Conservation (phyloP, 2,888 invertebrate genomes). For the Phalangium opilio region DNA sequence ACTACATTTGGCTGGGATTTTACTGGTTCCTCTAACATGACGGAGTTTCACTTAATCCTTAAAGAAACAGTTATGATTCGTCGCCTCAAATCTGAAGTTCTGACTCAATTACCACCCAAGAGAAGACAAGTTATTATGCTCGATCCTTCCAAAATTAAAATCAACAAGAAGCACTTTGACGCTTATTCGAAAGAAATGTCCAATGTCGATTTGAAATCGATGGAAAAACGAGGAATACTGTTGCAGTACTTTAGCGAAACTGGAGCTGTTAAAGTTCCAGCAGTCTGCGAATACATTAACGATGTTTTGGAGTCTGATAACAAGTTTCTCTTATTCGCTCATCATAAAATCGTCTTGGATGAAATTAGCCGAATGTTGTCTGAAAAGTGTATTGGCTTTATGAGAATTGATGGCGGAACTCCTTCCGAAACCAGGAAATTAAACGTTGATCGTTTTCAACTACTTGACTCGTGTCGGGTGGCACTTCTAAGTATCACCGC, state of each 20-base stretch:
- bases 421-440: slow-evolving; percentile 49
- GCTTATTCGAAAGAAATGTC: slow-evolving; percentile 41
- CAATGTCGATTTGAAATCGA: slow-evolving; percentile 34
- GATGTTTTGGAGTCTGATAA: slow-evolving; percentile 48
- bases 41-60: slow-evolving; percentile 46
- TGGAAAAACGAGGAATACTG: slow-evolving; percentile 46
- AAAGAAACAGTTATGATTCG: slow-evolving; percentile 70
- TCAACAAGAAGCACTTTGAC: slow-evolving; percentile 43
- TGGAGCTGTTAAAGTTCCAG: slow-evolving; percentile 57
- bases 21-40: slow-evolving; percentile 66
- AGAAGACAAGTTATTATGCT: slow-evolving; percentile 63
- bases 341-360: slow-evolving; percentile 69
- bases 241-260: slow-evolving; percentile 68
- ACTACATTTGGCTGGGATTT: slow-evolving; percentile 50
- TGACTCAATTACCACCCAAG: slow-evolving; percentile 65
- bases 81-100: slow-evolving; percentile 71
- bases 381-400: slow-evolving; percentile 44
- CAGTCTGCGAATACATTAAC: slow-evolving; percentile 63
- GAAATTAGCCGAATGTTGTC: slow-evolving; percentile 51
- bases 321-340: slow-evolving; percentile 87
- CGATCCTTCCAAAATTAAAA: slow-evolving; percentile 49
- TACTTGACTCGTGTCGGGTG: slow-evolving; percentile 43
- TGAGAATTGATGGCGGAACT: slow-evolving; percentile 79
- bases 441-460: slow-evolving; percentile 65
- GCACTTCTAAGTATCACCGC: slow-evolving; percentile 83